A percentile compares a stretch with the other conserved stretches of the same genome.
Conservation (phyloP, 2,888 invertebrate genomes). For the Noctua pronuba region DNA sequence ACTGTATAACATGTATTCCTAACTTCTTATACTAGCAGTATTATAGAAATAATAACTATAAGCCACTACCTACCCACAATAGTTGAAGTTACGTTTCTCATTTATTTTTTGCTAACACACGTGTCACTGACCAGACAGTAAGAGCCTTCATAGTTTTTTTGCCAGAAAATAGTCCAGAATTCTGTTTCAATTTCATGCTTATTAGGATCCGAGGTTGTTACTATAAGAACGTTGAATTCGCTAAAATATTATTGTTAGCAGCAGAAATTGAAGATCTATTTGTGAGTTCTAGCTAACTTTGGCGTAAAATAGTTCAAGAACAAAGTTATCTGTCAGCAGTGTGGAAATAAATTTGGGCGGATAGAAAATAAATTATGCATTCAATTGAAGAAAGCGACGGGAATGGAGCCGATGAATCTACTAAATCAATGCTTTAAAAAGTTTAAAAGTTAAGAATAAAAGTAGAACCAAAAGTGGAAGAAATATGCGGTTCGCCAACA, state of each 20-base stretch:
- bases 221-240: constrained; percentile 10
- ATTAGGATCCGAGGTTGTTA: constrained; percentile 19
- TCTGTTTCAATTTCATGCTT: constrained; percentile 40
- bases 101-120: constrained; percentile 47
- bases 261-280: background rate
- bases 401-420: background rate
- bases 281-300: background rate
- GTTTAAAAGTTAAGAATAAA: too few species aligned
- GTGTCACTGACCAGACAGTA: constrained; percentile 43
- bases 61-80: too few species aligned
- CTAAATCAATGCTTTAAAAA: background rate
- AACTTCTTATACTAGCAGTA: background rate
- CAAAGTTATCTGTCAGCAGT: constrained; percentile 14
- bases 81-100: constrained; percentile 23
- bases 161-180: constrained; percentile 1
- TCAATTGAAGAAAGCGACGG: background rate
- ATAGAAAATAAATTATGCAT: constrained; percentile 12
- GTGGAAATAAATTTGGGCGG: constrained; percentile 16
- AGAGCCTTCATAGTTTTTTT: constrained; percentile 25
- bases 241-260: background rate
- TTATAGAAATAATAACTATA: constrained; percentile 6
- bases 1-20: background rate
- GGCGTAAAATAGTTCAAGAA: constrained; percentile 9
- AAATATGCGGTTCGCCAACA: background rate
- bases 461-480: background rate